Evolutionary conservation across 2,888 invertebrate genomes (phyloP), one percentile per base, ranked within the genome.

Genomic region (Lamproptera curius): DNA sequence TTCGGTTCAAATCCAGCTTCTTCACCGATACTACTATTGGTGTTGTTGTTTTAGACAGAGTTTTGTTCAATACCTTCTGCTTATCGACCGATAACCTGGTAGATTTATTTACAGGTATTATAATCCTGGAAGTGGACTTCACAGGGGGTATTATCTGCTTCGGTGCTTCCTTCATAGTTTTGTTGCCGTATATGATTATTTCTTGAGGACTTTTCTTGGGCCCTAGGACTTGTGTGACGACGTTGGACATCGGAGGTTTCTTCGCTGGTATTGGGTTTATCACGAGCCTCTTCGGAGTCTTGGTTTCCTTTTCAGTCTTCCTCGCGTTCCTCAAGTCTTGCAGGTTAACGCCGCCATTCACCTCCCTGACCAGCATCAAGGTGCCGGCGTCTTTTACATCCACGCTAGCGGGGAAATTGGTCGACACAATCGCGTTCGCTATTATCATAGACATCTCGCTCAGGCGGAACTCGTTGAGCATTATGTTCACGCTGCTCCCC

Each of bases 381-480:
- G 63, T 50, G 1, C 65, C 59, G 1, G 53, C 58, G 9, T 60
- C 62, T 0, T 51, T 39, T 0, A 47, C 37, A 0, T 51, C 46
- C 1, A 51, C 15, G 5, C 56, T 52, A 0, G 58, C 58, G 2
- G 41, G 51, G 14, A 54, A 65, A 20, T 65, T 70, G 0, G 56
- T 16, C 0, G 60, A 46, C 0, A 70, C 65, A 0, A 77, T 15
- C 40, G 70, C 76, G 33, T 72, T 74, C 0, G 76, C 77, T 33
- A 82, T 59, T 0, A 78, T 42, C 58, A 71, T 64, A 0, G 78
- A 78, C 0, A 85, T 34, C 0, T 73, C 69, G 0, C 55, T 46
- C 1, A 71, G 67, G 11, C 65, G 72, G 36, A 77, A 68, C 39
- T 90, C 90, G 5, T 73, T 70, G 0, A 90, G 65, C 0, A 89